These are phyloP conservation scores for Acestrorhynchus altus DNA, from an alignment of 2,797 vertebrate species.

Conservation along the genomic window DNA sequence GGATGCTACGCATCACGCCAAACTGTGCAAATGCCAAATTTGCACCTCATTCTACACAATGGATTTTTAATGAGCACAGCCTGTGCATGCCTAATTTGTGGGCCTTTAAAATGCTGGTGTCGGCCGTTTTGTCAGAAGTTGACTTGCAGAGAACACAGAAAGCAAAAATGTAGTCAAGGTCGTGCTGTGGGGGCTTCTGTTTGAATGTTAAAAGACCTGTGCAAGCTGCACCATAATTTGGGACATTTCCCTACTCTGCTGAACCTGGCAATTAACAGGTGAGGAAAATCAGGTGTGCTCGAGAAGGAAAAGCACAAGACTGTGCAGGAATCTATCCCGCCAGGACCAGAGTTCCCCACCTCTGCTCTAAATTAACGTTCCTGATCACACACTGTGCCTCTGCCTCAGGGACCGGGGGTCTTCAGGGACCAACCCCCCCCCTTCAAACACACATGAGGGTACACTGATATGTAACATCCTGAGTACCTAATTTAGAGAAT, in stretches of 20 bases:
- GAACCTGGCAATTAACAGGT: too few relatives aligned
- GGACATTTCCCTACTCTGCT: too few relatives aligned
- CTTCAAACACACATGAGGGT: neutral
- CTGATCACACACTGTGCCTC: neutral
- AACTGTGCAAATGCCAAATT: slow-evolving; percentile 52
- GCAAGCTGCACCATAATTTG: neutral
- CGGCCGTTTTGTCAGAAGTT: slow-evolving; percentile 30
- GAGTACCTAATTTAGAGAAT: too few relatives aligned
- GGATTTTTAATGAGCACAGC: slow-evolving; percentile 58
- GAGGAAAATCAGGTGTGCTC: too few relatives aligned
- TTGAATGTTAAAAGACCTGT: slow-evolving; percentile 16
- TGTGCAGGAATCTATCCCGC: too few relatives aligned
- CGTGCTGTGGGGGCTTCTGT: neutral
- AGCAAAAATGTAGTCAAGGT: slow-evolving; percentile 13
- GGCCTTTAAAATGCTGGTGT: slow-evolving; percentile 52
- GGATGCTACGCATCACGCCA: slow-evolving; percentile 44
- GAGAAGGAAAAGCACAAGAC: too few relatives aligned
- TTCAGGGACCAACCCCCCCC: neutral
- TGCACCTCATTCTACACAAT: slow-evolving; percentile 53
- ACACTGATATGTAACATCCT: too few relatives aligned
- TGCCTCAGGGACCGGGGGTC: too few relatives aligned
- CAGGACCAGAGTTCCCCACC: too few relatives aligned
- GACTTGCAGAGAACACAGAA: slow-evolving; percentile 23
- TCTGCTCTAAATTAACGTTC: neutral
- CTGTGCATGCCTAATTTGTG: slow-evolving; percentile 52